phyloP scores from a whole-genome alignment of 2,888 invertebrate species.

The Daptonema setosum region DNA sequence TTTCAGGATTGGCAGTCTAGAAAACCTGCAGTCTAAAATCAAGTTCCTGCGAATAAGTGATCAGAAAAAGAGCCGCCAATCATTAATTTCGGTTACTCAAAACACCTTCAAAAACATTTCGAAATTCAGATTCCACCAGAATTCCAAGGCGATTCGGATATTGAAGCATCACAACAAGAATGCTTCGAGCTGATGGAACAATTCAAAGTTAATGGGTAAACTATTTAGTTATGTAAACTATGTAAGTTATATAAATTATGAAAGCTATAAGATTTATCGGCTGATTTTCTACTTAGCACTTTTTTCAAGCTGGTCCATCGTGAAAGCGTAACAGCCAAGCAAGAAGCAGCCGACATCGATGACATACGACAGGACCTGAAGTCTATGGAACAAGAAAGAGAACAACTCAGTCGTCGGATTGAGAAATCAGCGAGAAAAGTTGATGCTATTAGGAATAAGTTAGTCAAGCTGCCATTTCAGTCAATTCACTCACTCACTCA shows the following conservation, averaged over 20 bases:
- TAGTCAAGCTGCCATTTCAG: background rate
- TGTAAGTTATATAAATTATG: background rate
- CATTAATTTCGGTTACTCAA: too few species aligned
- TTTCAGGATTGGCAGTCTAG: too few species aligned
- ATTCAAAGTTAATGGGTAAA: constrained; percentile 56
- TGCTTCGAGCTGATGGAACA: constrained; percentile 53
- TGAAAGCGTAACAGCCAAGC: constrained; percentile 42
- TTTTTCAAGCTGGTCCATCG: too few species aligned
- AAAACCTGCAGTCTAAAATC: too few species aligned
- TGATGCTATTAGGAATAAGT: background rate
- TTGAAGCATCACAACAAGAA: constrained; percentile 43
- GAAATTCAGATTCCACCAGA: too few species aligned
- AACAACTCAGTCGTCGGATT: constrained; percentile 44
- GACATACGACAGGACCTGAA: constrained; percentile 63
- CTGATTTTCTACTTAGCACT: too few species aligned
- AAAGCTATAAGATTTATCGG: too few species aligned
- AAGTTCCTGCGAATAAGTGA: too few species aligned
- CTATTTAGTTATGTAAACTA: background rate
- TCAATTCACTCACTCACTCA: too few species aligned
- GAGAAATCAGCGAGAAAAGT: constrained; percentile 29
- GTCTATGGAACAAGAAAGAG: constrained; percentile 62
- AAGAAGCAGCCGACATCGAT: constrained; percentile 43
- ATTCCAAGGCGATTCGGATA: constrained; percentile 49
- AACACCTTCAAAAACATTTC: too few species aligned
- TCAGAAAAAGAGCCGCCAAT: too few species aligned